A percentile compares a stretch with the other conserved stretches of the same genome.
Evolutionary conservation across 2,888 invertebrate genomes (phyloP).

Genomic region (Apodemia mormo): DNA sequence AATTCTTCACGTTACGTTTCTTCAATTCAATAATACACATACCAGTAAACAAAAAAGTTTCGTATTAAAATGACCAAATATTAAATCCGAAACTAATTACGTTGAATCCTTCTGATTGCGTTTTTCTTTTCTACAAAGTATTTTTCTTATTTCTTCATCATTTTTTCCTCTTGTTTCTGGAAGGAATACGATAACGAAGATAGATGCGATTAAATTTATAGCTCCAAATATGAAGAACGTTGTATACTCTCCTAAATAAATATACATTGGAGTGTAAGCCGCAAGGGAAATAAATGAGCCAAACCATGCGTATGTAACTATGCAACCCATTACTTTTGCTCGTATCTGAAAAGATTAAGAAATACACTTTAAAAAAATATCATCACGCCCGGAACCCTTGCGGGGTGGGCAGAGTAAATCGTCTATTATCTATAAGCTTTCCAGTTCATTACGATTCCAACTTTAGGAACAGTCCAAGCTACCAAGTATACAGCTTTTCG

Average conservation of each 20-base stretch:
- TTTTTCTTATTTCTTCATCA: constrained; percentile 49
- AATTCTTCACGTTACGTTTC: too few relatives aligned
- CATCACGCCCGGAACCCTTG: too few relatives aligned
- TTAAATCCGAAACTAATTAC: background rate
- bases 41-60: background rate
- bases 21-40: too few relatives aligned
- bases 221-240: constrained; percentile 54
- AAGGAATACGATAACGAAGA: constrained; percentile 50
- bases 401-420: too few relatives aligned
- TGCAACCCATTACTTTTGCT: constrained; percentile 56
- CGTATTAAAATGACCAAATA: background rate
- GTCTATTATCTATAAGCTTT: too few relatives aligned
- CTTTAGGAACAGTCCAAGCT: too few relatives aligned
- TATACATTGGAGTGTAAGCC: constrained; percentile 41
- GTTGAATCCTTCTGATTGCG: background rate
- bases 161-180: constrained; percentile 64
- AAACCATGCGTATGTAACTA: constrained; percentile 62
- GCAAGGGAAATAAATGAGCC: constrained; percentile 48
- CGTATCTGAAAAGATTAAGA: constrained; percentile 49
- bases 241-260: constrained; percentile 48
- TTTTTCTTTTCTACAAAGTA: constrained; percentile 22
- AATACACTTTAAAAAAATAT: background rate
- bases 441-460: too few relatives aligned
- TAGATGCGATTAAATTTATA: constrained; percentile 48
- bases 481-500: too few relatives aligned